Evolutionary conservation across 2,113 vertebrate genomes (phyloP), one percentile per base, ranked within the genome.

Genomic region (Heterocephalus glaber): DNA sequence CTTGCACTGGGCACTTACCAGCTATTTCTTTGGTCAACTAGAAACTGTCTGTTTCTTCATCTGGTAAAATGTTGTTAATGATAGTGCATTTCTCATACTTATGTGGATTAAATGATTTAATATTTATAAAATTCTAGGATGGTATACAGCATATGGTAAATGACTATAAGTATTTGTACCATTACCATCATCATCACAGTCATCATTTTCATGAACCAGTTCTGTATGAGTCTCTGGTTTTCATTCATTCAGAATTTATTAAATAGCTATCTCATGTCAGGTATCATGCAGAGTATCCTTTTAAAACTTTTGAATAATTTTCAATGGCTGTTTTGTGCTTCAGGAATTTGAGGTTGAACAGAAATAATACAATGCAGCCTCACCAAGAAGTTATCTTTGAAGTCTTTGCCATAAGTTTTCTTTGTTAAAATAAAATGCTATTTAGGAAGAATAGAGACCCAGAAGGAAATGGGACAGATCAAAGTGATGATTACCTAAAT

Each of bases 391-490:
- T 91, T 93, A 68, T 76, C 19, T 17, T 84, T 96, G 41, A 91
- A 84, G 7, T 93, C 35, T 96, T 49, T 70, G 33, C 63, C 63
- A 35, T 91, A 80, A 79, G 60, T 97, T 95, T 38, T 96, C 26
- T 77, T 89, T 95, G 79, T 88, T 95, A 89, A 89, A 72, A n/a
- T 81, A 93, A 97, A 88, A 95, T 96, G 20, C 28, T 94, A 1
- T 90, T 70, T 89, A 91, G 30, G 95, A 74, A 89, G 24, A 89
- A 89, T 80, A 90, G 61, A 92, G 41, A 95, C n/a, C 22, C 35
- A 84, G 54, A 92, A 82, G 70, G 61, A 96, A 82, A 94, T 92
- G n/a, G 16, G 44, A 93, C 44, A 90, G 44, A 28, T 24, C 74
- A 93, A 94, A 94, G 28, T n/a, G 89, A 20, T 87, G 49, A 86